Conservation (phyloP, 2,888 invertebrate species). For the Drosophila pseudotalamancana region DNA sequence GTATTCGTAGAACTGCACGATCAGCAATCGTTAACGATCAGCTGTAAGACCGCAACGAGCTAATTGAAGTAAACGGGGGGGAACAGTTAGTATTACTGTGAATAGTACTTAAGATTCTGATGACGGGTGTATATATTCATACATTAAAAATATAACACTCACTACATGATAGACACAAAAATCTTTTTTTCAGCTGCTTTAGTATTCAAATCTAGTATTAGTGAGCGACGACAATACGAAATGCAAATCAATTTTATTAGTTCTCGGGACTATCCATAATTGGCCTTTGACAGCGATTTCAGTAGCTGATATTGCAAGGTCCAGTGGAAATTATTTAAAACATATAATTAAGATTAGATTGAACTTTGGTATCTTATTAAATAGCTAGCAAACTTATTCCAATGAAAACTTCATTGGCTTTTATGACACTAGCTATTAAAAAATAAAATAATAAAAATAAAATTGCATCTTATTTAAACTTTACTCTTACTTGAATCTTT, state of each 20-base stretch:
- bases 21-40: constrained; percentile 16
- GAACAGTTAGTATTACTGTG: constrained; percentile 2
- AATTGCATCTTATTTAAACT: no score
- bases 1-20: constrained; percentile 5
- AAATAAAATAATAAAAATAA: neutral
- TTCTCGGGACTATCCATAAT: neutral
- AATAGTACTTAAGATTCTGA: constrained; percentile 1
- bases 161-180: no score
- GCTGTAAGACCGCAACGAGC: constrained; percentile 22
- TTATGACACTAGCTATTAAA: neutral
- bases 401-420: no score
- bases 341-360: no score
- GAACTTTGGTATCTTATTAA: no score
- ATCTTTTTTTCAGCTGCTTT: no score
- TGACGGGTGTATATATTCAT: neutral
- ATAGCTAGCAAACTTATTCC: no score
- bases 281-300: neutral
- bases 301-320: neutral
- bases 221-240: neutral
- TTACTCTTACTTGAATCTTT: no score
- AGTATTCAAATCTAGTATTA: constrained; percentile 7
- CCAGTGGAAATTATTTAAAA: neutral
- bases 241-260: constrained; percentile 23
- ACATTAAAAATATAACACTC: neutral
- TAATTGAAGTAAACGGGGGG: constrained; percentile 12